These are phyloP conservation scores for Virgularia gustaviana DNA, from an alignment of 92 coral and sea anemone genomes.

Conservation along the genomic window DNA sequence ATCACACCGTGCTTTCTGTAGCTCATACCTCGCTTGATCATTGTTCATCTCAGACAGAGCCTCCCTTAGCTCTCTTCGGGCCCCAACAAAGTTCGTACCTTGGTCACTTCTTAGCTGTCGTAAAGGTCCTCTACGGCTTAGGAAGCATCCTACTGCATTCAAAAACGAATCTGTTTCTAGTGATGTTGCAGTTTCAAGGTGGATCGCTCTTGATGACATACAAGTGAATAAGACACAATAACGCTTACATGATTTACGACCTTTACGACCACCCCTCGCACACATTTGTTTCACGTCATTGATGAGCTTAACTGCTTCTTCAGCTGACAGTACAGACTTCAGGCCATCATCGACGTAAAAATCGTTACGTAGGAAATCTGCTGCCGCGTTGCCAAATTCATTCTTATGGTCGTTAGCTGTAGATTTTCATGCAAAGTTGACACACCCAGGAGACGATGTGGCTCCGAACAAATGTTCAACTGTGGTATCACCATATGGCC, in stretches of 20 bases:
- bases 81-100: slow-evolving; percentile 28
- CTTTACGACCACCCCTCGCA: too few species aligned
- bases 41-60: not conserved
- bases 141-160: slow-evolving; percentile 14
- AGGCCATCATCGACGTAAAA: slow-evolving; percentile 3
- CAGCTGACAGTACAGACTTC: not conserved
- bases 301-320: not conserved
- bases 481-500: slow-evolving; percentile 38
- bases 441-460: slow-evolving; percentile 61
- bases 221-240: not conserved
- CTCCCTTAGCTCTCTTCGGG: slow-evolving; percentile 11
- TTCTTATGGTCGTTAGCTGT: not conserved
- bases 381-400: not conserved
- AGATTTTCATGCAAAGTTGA: slow-evolving; percentile 28
- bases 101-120: slow-evolving; percentile 34
- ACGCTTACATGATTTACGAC: too few species aligned
- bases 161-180: too few species aligned
- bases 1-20: slow-evolving; percentile 5
- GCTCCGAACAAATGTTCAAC: slow-evolving; percentile 56
- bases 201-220: slow-evolving; percentile 23
- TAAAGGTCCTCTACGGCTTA: slow-evolving; percentile 16
- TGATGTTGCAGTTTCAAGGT: too few species aligned
- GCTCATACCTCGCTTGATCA: slow-evolving; percentile 1
- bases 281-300: not conserved
- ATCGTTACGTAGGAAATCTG: not conserved